Evolutionary conservation across 2,797 vertebrate species (phyloP), one percentile per base, ranked within the genome.

Genomic region (Cirrhinus molitorella): DNA sequence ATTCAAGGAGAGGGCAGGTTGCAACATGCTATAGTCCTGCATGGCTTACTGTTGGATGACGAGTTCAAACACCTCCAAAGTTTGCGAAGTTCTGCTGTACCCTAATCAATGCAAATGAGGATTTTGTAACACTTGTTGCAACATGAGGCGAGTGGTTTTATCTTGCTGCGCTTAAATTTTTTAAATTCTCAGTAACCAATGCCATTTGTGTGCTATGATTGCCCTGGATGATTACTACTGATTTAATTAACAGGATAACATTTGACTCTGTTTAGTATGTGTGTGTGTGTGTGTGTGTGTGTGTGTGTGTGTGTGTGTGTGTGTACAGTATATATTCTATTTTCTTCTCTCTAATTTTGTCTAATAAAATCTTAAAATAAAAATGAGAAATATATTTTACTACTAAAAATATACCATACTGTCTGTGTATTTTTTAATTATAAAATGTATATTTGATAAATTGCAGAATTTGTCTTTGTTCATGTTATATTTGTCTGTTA

Each of bases 1-100:
- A 67, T 82, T 43, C 14, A 43, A 40, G 2, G 7, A 80, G 17
- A 71, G 28, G 57, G 19, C 72, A 45, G 25, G 23, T 83, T 83
- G 49, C 72, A 47, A 83, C 81, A 76, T 45, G 80, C 57, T 28
- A 45, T 37, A 1, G 53, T 40, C 21, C 68, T 43, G 13, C 2
- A 37, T 67, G 21, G 49, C 28, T 19, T 37, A 49, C 21, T 65
- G 43, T 34, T 65, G 11, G 11, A 47, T 47, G 40, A 11, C 0
- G 17, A 47, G 43, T 28, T 78, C 43, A 65, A n/a, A 78, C 14
- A 78, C 37, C 57, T 21, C n/a, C 16, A 19, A 21, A 23, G 73
- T 75, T 59, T 43, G 49, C 31, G 25, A 71, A 73, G 47, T 34
- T 31, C 13, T 13, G 31, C 16, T 43, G 25, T 13, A 14, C 2